Percentiles rank a stretch among this genome's conserved stretches.
Evolutionary conservation across 2,888 invertebrate species (phyloP).

Genomic region (Congeria kusceri): DNA sequence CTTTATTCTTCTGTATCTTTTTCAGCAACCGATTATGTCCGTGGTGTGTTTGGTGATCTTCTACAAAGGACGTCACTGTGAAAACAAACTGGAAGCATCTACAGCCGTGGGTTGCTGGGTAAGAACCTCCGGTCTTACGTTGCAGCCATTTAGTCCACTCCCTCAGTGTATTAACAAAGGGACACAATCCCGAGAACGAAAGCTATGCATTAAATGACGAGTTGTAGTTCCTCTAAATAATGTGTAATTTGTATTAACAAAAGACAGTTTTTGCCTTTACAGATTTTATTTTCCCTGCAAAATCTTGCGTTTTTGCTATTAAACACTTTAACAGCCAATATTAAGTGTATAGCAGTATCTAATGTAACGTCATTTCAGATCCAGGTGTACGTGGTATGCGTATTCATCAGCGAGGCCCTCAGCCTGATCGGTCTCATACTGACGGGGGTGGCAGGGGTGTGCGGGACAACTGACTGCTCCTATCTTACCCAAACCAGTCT

Average conservation of each 20-base stretch:
- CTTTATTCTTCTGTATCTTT: neutral
- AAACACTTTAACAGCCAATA: no score
- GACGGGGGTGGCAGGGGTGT: conserved; percentile 22
- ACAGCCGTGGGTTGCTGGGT: conserved; percentile 42
- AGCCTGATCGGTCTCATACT: neutral
- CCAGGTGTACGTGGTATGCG: conserved; percentile 20
- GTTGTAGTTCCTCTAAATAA: no score
- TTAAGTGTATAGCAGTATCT: no score
- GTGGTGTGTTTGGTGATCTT: conserved; percentile 23
- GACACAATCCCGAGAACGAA: no score
- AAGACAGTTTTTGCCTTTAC: no score
- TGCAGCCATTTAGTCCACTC: no score
- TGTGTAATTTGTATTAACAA: no score
- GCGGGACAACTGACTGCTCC: conserved; percentile 15
- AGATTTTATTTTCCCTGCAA: no score
- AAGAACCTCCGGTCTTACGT: neutral
- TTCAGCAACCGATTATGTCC: conserved; percentile 23
- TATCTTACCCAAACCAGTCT: conserved; percentile 7
- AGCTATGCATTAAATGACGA: no score
- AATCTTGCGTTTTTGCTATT: no score
- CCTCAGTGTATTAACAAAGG: no score
- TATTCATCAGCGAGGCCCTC: neutral
- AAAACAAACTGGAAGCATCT: conserved; percentile 31
- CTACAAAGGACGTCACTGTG: conserved; percentile 31
- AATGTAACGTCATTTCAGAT: conserved; percentile 12